These are phyloP conservation scores for Mastomys natalensis DNA, from an alignment of 2,113 vertebrate species.

Conservation along the genomic window DNA sequence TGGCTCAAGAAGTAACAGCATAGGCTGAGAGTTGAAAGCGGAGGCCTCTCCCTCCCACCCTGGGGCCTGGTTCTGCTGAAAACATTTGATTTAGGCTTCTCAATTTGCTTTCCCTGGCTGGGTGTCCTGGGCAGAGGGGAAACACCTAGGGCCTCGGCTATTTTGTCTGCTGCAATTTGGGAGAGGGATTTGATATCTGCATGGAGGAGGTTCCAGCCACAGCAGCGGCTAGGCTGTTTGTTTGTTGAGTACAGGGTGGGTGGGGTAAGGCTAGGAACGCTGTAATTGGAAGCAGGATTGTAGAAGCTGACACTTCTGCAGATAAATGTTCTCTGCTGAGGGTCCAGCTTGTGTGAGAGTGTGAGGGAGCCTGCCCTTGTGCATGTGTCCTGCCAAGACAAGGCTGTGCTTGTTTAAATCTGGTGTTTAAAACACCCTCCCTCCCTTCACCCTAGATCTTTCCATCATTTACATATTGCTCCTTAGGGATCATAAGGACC, in stretches of 20 bases:
- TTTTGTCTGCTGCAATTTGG: slow-evolving; percentile 51
- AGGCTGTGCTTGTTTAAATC: background rate
- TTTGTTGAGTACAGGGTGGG: slow-evolving; percentile 51
- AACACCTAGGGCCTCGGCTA: slow-evolving; percentile 46
- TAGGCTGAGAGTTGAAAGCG: background rate
- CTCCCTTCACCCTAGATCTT: background rate
- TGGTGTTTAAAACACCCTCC: background rate
- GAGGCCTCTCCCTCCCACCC: slow-evolving; percentile 70
- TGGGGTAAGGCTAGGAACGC: background rate
- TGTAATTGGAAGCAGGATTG: slow-evolving; percentile 48
- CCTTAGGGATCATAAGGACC: background rate
- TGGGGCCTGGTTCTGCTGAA: slow-evolving; percentile 48
- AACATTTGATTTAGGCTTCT: slow-evolving; percentile 51
- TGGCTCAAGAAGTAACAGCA: slow-evolving; percentile 66
- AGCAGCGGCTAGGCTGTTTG: slow-evolving; percentile 58
- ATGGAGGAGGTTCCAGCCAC: background rate
- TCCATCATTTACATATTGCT: background rate
- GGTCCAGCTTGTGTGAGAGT: background rate
- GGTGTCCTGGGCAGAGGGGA: slow-evolving; percentile 53
- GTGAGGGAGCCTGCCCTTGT: background rate
- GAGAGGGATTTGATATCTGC: slow-evolving; percentile 46
- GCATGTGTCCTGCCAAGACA: background rate
- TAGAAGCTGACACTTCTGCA: background rate
- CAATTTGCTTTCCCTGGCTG: slow-evolving; percentile 60
- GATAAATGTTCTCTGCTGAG: slow-evolving; percentile 19